A percentile compares a stretch with the other conserved stretches of the same genome.
phyloP scores from a whole-genome alignment of 2,113 vertebrate genomes.

The Meleagris gallopavo region DNA sequence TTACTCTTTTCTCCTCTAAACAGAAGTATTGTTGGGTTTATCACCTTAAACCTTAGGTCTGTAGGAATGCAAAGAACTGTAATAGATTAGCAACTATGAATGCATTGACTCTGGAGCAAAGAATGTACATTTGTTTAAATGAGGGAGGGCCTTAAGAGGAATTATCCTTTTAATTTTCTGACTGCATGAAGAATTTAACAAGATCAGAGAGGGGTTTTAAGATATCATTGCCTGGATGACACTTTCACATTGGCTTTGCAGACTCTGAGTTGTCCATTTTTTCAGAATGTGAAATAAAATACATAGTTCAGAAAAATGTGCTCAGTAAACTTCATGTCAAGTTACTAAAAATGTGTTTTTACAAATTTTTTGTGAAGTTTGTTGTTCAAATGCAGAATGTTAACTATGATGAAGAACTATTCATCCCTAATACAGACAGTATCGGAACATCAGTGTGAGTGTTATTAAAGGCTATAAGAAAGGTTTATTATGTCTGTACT shows the following conservation, averaged over 20 bases:
- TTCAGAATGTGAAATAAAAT: neutral
- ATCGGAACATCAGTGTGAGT: neutral
- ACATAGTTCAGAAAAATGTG: neutral
- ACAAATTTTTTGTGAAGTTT: neutral
- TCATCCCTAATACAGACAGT: neutral
- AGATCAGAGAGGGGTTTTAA: slow-evolving; percentile 23
- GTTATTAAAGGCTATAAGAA: neutral
- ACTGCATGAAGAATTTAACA: slow-evolving; percentile 13
- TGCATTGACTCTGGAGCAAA: neutral
- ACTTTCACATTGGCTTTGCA: neutral
- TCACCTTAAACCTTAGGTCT: neutral
- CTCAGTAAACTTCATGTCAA: neutral
- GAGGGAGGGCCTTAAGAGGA: slow-evolving; percentile 5
- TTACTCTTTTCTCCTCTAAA: neutral
- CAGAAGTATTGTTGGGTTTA: neutral
- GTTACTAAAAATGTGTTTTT: neutral
- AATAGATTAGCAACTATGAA: neutral
- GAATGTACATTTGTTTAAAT: neutral
- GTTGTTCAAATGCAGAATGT: neutral
- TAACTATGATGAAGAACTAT: neutral
- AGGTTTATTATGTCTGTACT: neutral
- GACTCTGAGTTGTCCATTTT: neutral
- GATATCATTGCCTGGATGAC: neutral
- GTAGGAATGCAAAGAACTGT: neutral
- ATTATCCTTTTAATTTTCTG: slow-evolving; percentile 51